Base-by-base conservation (phyloP, 2,888 invertebrate species). In the Troilus luridus region DNA sequence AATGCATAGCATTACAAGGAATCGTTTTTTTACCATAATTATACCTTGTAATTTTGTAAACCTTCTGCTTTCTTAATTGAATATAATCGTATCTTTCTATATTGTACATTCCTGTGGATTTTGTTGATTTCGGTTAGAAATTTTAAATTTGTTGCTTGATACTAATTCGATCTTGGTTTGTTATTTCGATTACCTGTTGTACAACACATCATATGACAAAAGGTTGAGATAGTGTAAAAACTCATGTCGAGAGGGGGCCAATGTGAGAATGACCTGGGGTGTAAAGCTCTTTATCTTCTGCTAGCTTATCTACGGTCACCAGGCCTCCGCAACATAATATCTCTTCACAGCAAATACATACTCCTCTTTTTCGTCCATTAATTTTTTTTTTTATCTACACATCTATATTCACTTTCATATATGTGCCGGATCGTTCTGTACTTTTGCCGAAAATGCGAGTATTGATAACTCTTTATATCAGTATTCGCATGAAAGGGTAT, bases 321-420 rank as follows among this genome's bases (percentile, higher is more conserved):
- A 77, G 72, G 72, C 72, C 19, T 41, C 27, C 72, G 41, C 8
- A 41, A 41, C 72, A 19, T 77, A 77, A 77, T 77, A 77, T 41
- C 41, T 77, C 21, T 77, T 77, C 72, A 41, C 41, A 77, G 72
- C 72, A 77, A 77, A 77, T 77, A 77, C 72, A 77, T 67, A 67
- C 14, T 24, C 2, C 27, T 41, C 72, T 77, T 41, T 77, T 77
- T 77, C 41, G 41, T 77, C 24, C 24, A 67, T 24, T 24, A 12
- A 14, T 27, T 67, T 67, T 67, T 67, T 67, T 24, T 67, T 27
- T n/a, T 72, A 41, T 77, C 72, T 77, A 27, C 17, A 41, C 41
- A 77, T 77, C 41, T 77, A 77, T 77, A 77, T 77, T 77, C 41
- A 41, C 72, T 77, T 41, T 19, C 41, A 77, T 21, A 77, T 77